Percentiles rank a stretch among this genome's conserved stretches.
Conservation (phyloP, 2,797 vertebrate species). For the Hapalemur alaotrensis region DNA sequence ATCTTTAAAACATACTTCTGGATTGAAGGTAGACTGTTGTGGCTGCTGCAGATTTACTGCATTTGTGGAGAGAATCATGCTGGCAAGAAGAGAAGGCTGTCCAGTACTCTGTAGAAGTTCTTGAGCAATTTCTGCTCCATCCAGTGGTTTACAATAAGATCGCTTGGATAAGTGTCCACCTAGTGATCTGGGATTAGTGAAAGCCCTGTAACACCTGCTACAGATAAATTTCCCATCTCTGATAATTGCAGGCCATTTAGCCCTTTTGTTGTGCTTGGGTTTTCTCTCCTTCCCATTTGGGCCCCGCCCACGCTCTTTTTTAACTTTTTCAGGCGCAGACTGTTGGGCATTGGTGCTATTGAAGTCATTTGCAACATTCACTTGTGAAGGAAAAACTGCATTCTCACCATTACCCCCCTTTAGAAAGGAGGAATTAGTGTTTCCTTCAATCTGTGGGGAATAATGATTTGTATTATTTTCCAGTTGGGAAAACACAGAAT, state of each 20-base stretch:
- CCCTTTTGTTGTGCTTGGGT: conserved; percentile 89
- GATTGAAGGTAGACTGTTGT: conserved; percentile 84
- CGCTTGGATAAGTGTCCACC: conserved; percentile 97
- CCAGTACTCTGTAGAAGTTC: conserved; percentile 86
- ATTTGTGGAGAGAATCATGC: conserved; percentile 93
- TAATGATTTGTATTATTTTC: conserved; percentile 84
- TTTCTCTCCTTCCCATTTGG: conserved; percentile 85
- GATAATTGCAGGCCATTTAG: conserved; percentile 96
- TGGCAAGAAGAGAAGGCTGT: conserved; percentile 91
- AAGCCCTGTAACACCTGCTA: conserved; percentile 94
- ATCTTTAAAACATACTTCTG: conserved; percentile 86
- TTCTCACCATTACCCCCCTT: conserved; percentile 84
- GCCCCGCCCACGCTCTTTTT: conserved; percentile 76
- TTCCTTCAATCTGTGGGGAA: conserved; percentile 84
- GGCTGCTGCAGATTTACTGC: conserved; percentile 85
- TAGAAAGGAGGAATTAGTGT: conserved; percentile 81
- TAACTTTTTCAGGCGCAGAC: conserved; percentile 79
- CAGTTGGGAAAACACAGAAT: conserved; percentile 88
- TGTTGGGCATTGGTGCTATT: conserved; percentile 78
- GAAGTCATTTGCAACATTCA: conserved; percentile 79
- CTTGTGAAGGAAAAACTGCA: conserved; percentile 82
- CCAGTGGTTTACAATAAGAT: conserved; percentile 92
- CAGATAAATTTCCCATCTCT: conserved; percentile 97
- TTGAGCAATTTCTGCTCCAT: conserved; percentile 89
- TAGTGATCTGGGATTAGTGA: conserved; percentile 94